Conservation (phyloP, 1,140 invertebrate species). For the Sitodiplosis mosellana region DNA sequence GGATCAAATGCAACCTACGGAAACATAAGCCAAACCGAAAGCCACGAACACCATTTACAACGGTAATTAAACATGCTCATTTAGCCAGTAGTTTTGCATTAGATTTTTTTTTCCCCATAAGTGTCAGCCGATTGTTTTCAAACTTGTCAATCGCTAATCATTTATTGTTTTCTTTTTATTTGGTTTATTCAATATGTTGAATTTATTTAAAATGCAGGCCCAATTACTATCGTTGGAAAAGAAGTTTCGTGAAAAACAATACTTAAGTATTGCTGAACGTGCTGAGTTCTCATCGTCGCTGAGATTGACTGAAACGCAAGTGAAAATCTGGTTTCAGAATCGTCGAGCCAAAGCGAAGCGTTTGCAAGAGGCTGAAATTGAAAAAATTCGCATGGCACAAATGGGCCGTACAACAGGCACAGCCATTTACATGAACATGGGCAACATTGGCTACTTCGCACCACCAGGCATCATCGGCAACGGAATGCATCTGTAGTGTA, state of each 20-base stretch:
- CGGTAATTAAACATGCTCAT: conserved; percentile 32
- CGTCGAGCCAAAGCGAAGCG: conserved; percentile 85
- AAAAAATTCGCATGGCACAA: conserved; percentile 65
- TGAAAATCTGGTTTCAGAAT: conserved; percentile 98
- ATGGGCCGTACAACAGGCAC: conserved; percentile 22
- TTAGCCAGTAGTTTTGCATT: too few species aligned
- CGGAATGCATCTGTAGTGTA: too few species aligned
- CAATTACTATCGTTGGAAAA: conserved; percentile 85
- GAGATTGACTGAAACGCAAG: conserved; percentile 88
- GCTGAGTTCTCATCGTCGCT: conserved; percentile 91
- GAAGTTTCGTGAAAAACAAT: conserved; percentile 93
- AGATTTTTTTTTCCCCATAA: too few species aligned
- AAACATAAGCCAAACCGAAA: conserved; percentile 93
- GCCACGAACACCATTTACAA: conserved; percentile 92
- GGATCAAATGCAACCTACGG: conserved; percentile 80
- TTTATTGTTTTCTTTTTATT: too few species aligned
- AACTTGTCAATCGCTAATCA: too few species aligned
- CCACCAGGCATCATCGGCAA: too few species aligned
- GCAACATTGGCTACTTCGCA: too few species aligned
- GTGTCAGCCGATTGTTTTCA: too few species aligned
- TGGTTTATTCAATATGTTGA: too few species aligned
- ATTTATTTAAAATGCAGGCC: too few species aligned
- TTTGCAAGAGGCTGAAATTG: conserved; percentile 84
- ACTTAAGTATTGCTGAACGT: conserved; percentile 87
- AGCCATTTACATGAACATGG: too few species aligned